Base-by-base conservation (phyloP, 2,113 vertebrate species). In the Tragelaphus buxtoni region DNA sequence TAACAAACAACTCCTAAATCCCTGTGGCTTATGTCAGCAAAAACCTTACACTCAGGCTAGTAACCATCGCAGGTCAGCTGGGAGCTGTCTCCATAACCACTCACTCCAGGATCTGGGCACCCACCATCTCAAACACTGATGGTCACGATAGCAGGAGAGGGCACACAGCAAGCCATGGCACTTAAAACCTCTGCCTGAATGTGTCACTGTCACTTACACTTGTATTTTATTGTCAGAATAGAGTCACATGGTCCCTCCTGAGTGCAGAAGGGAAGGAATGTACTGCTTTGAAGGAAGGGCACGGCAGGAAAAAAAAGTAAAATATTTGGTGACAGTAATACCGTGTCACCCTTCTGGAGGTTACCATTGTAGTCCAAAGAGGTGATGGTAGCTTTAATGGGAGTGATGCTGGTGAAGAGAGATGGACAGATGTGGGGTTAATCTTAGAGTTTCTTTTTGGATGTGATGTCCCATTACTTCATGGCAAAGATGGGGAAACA, bases 81-180 rank as follows among this genome's bases (percentile, higher is more conserved):
- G 53, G 76, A 35, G 6, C 39, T 30, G 49, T 24, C 1, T 72
- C 79, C 3, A 13, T 61, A 5, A 16, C 45, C 1, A 9, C 26
- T 47, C 17, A 60, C 17, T 12, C 47, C 2, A 30, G 61, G 61
- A 42, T 12, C 30, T 28, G 45, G 28, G 60, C 14, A 49, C 26
- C 49, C 16, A 12, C 7, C 30, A 7, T 18, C 49, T 2, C 22
- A 49, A 56, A 82, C 24, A 56, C 1, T 11, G 30, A n/a, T 3
- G 8, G 6, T 13, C 32, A 3, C 5, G 1, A n/a, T 0, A 28
- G 11, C 58, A 80, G 61, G 42, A 39, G 39, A 83, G 6, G 11
- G 58, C 11, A 35, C 9, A 13, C 0, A 18, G 28, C 16, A 16
- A 45, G 51, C 24, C 51, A 11, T 5, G 39, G 17, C 24, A 86